A percentile compares a stretch with the other conserved stretches of the same genome.
Evolutionary conservation across 2,888 invertebrate species (phyloP).

Genomic region (Hydroisotoma schaefferi): DNA sequence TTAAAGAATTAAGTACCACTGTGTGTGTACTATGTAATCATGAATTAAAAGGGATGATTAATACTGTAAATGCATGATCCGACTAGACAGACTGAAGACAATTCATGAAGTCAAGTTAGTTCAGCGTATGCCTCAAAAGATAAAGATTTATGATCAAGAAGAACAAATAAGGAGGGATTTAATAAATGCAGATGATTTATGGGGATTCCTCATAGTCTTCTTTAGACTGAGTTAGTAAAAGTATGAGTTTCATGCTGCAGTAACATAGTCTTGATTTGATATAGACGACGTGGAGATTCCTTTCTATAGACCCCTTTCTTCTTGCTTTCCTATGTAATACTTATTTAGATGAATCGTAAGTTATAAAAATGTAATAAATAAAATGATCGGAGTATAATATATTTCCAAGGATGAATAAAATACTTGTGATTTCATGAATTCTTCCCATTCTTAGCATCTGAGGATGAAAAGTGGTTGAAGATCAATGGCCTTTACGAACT

Average conservation of each 20-base stretch:
- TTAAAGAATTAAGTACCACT: neutral
- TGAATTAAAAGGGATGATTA: slow-evolving; percentile 2
- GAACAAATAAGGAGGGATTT: slow-evolving; percentile 45
- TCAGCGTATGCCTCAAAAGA: slow-evolving; percentile 10
- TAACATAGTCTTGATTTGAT: neutral
- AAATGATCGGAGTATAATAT: slow-evolving; percentile 14
- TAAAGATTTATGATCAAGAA: slow-evolving; percentile 40
- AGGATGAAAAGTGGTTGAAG: neutral
- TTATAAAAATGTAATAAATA: slow-evolving; percentile 9
- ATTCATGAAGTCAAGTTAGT: neutral
- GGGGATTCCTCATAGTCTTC: slow-evolving; percentile 16
- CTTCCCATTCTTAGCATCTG: slow-evolving; percentile 24
- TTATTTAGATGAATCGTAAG: neutral
- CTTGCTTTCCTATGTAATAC: neutral
- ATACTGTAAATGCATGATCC: neutral
- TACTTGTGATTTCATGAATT: slow-evolving; percentile 40
- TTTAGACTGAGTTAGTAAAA: neutral
- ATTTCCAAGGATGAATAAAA: slow-evolving; percentile 29
- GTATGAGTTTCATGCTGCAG: neutral
- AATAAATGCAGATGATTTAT: slow-evolving; percentile 45
- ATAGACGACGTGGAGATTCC: too few relatives aligned
- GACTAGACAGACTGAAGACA: neutral
- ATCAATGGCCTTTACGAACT: too few relatives aligned
- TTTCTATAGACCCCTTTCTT: neutral
- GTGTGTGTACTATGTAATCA: too few relatives aligned